A percentile compares a stretch with the other conserved stretches of the same genome.
Conservation (phyloP, 2,797 vertebrate genomes). For the Gorsachius magnificus region DNA sequence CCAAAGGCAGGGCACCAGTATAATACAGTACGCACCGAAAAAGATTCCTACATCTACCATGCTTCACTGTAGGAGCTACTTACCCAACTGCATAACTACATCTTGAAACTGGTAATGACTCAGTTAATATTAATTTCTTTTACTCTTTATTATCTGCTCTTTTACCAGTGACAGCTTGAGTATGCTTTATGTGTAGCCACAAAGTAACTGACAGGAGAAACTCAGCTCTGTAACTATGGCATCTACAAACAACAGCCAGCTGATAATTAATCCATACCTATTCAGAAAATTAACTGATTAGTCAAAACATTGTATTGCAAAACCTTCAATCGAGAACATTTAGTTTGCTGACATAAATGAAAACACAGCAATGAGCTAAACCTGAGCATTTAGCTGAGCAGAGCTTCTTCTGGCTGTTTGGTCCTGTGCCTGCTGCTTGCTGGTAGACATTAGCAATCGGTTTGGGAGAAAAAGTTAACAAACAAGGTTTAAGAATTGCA, state of each 20-base stretch:
- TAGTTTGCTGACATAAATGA: neutral
- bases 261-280: neutral
- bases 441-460: fast-evolving
- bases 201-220: neutral
- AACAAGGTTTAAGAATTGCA: no score
- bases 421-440: neutral
- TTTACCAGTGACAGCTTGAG: neutral
- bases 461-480: neutral
- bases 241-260: neutral
- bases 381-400: neutral
- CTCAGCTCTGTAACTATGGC: neutral
- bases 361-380: neutral
- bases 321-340: neutral
- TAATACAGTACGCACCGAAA: fast-evolving
- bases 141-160: neutral
- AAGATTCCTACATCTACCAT: neutral
- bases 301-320: neutral
- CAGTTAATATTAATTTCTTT: neutral
- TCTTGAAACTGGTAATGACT: neutral
- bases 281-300: neutral
- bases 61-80: neutral
- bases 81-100: neutral
- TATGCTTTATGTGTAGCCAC: neutral
- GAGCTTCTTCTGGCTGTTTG: neutral
- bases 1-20: neutral